Evolutionary conservation across 1,140 invertebrate species (phyloP).

Genomic region (Danaus melanippus): DNA sequence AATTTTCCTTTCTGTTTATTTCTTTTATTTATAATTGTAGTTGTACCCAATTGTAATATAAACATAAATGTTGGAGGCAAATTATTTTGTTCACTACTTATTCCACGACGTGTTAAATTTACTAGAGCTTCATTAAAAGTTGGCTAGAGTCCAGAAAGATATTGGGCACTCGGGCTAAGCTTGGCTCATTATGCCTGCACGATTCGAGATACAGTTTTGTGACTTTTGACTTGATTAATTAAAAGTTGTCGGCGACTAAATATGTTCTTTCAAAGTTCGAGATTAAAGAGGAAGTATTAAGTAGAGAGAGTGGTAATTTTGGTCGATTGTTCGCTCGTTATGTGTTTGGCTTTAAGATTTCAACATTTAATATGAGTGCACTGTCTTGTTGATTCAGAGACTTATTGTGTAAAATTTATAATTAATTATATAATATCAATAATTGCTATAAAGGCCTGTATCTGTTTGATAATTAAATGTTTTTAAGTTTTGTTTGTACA

Average conservation of each 20-base stretch:
- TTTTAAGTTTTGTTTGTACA: too few species aligned
- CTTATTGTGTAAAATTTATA: too few species aligned
- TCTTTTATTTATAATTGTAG: too few species aligned
- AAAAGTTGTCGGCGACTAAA: slow-evolving; percentile 24
- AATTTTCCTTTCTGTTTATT: too few species aligned
- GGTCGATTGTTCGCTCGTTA: slow-evolving; percentile 6
- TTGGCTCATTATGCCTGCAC: slow-evolving; percentile 19
- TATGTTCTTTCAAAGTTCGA: slow-evolving; percentile 8
- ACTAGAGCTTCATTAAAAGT: slow-evolving; percentile 34
- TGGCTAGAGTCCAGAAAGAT: slow-evolving; percentile 29
- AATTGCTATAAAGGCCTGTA: too few species aligned
- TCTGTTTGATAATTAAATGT: too few species aligned
- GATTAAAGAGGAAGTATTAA: slow-evolving; percentile 12
- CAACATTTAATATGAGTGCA: not conserved
- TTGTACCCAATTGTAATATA: too few species aligned
- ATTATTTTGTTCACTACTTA: slow-evolving; percentile 36
- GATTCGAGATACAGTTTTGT: slow-evolving; percentile 19
- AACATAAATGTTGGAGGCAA: slow-evolving; percentile 17
- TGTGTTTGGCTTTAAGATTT: slow-evolving; percentile 2
- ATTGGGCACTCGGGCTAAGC: slow-evolving; percentile 25
- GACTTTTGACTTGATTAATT: slow-evolving; percentile 31
- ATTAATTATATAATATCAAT: too few species aligned
- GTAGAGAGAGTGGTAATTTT: slow-evolving; percentile 8
- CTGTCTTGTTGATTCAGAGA: too few species aligned
- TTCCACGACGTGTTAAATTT: slow-evolving; percentile 44